Conservation (phyloP, 2,888 invertebrate genomes). For the Ellobium chinense region DNA sequence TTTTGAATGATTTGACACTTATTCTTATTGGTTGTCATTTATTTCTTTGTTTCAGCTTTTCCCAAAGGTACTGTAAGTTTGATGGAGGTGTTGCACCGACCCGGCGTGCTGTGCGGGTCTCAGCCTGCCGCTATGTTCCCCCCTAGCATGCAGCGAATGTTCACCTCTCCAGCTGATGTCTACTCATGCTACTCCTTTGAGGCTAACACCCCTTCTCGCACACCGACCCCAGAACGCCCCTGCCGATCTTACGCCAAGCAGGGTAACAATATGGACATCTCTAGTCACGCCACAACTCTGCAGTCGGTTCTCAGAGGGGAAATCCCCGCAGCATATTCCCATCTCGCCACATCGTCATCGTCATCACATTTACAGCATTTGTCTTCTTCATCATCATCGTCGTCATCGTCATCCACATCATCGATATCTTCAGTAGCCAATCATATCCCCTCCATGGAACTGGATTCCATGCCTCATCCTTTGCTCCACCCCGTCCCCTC, state of each 20-base stretch:
- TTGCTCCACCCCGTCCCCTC: slow-evolving; percentile 33
- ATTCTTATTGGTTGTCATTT: neutral
- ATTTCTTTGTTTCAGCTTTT: neutral
- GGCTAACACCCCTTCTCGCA: slow-evolving; percentile 42
- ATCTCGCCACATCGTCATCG: slow-evolving; percentile 56
- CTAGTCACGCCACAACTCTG: slow-evolving; percentile 53
- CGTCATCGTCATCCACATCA: slow-evolving; percentile 33
- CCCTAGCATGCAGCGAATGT: slow-evolving; percentile 42
- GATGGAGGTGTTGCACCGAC: slow-evolving; percentile 55
- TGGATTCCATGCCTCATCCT: slow-evolving; percentile 16
- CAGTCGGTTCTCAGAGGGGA: slow-evolving; percentile 69
- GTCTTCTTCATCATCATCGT: slow-evolving; percentile 17
- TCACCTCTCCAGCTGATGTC: slow-evolving; percentile 44
- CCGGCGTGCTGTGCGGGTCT: slow-evolving; percentile 38
- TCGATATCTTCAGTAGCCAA: neutral
- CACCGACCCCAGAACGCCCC: slow-evolving; percentile 41
- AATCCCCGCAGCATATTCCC: slow-evolving; percentile 68
- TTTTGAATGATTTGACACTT: too few species aligned
- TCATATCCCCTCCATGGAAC: slow-evolving; percentile 17
- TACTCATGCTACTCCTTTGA: slow-evolving; percentile 54
- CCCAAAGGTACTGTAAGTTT: neutral
- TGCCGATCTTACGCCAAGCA: slow-evolving; percentile 18
- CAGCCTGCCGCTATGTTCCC: slow-evolving; percentile 41
- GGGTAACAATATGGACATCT: neutral
- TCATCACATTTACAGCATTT: slow-evolving; percentile 31